Evolutionary conservation across 2,888 invertebrate genomes (phyloP).

Genomic region (Neuroscelio doddi): DNA sequence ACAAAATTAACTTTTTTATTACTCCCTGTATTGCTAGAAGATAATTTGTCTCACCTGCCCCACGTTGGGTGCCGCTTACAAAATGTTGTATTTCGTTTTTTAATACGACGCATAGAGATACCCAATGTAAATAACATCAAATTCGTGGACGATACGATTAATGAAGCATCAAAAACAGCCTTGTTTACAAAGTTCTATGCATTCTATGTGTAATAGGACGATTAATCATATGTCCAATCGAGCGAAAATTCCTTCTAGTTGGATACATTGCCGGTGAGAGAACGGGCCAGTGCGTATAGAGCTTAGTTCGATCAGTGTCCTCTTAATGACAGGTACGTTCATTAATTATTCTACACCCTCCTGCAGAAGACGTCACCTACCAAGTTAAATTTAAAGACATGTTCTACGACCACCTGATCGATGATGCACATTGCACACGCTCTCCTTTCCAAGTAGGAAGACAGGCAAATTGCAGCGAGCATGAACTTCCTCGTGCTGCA

Average conservation of each 20-base stretch:
- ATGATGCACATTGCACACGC: constrained; percentile 21
- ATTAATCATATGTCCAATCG: constrained; percentile 16
- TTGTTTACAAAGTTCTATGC: constrained; percentile 12
- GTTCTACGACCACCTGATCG: constrained; percentile 25
- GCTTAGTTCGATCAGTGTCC: constrained; percentile 24
- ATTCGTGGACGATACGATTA: neutral
- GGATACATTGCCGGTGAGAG: constrained; percentile 2
- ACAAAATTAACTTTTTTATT: no score
- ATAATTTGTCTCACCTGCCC: no score
- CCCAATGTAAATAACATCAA: neutral
- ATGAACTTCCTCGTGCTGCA: constrained; percentile 22
- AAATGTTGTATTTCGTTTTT: no score
- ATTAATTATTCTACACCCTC: constrained; percentile 23
- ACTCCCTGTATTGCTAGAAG: no score
- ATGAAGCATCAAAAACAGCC: constrained; percentile 7
- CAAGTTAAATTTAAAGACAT: constrained; percentile 15
- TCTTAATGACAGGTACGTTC: constrained; percentile 23
- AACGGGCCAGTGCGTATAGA: constrained; percentile 14
- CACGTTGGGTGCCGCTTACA: no score
- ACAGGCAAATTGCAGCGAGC: constrained; percentile 19
- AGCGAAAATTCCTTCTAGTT: constrained; percentile 3
- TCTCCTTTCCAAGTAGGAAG: constrained; percentile 12
- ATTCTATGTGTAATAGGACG: constrained; percentile 4
- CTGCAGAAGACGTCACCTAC: constrained; percentile 19
- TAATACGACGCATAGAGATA: no score